Base-by-base conservation (phyloP, 1,140 invertebrate genomes). In the Eumeta japonica region DNA sequence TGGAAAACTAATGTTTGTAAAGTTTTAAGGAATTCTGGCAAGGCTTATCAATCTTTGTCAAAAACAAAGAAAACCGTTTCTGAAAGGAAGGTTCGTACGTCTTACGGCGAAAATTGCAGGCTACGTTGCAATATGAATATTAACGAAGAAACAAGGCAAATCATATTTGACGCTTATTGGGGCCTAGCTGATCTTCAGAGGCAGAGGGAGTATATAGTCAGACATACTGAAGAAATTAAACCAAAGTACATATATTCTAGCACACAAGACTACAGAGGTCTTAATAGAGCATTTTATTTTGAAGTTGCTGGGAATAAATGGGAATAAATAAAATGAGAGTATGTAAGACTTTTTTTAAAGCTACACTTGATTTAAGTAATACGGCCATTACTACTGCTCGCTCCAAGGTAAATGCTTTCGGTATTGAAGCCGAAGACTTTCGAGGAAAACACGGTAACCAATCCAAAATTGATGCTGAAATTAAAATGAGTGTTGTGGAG, bases 261-360 rank as follows among this genome's bases (percentile, higher is more conserved):
- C 7, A 45, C 52, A 14, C 24, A 46, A 41, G 36, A 48, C 10
- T 44, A 33, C 13, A 32, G 53, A 14, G 41, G 39, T 27, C 43
- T 48, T 2, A 59, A 57, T 31, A 49, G 48, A 16, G 10, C 11
- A 2, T n/a, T n/a, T n/a, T n/a, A n/a, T n/a, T n/a, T n/a, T n/a
- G n/a, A n/a, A n/a, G 41, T 48, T 29, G 41, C 20, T 36, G 30
- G 3, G 9, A 45, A 19, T 14, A 30, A 35, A 17, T 45, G 34
- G 36, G 39, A 16, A 24, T 48, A 17, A 42, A 36, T 15, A 48
- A 49, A 37, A 34, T 28, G 3, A n/a, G n/a, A n/a, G n/a, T n/a
- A n/a, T n/a, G n/a, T n/a, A n/a, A n/a, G n/a, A n/a, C n/a, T n/a
- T 56, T 55, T 37, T 46, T 55, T 24, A 58, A 46, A 13, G 27